Conservation (phyloP, 2,888 invertebrate genomes). For the Limnephilus marmoratus region DNA sequence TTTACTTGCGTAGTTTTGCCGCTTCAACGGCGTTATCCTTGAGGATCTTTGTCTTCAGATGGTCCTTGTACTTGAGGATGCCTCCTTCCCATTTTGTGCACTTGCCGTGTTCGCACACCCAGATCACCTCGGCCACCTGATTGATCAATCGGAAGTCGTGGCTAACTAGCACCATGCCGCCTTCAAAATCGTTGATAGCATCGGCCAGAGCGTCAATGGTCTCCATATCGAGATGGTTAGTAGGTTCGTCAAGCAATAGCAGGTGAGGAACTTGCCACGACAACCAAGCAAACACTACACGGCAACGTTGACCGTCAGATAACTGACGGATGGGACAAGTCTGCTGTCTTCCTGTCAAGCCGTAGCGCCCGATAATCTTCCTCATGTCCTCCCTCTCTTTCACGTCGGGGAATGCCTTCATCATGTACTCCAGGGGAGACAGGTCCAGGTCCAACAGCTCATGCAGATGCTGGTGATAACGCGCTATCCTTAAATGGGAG, state of each 20-base stretch:
- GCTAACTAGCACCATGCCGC: conserved; percentile 98
- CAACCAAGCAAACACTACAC: conserved; percentile 99
- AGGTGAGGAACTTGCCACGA: conserved; percentile 98
- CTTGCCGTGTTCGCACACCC: conserved; percentile 98
- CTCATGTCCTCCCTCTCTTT: conserved; percentile 99
- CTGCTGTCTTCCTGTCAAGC: conserved; percentile 97
- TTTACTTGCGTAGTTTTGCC: conserved; percentile 65
- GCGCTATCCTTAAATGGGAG: conserved; percentile 97
- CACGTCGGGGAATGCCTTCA: conserved; percentile 96
- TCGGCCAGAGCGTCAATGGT: conserved; percentile 99
- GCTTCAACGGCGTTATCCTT: conserved; percentile 82
- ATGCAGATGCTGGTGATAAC: conserved; percentile 99
- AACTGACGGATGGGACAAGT: conserved; percentile 96
- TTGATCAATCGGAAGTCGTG: conserved; percentile 99
- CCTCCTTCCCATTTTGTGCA: conserved; percentile 98
- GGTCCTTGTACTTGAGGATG: conserved; percentile 97
- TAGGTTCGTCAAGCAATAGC: conserved; percentile 88
- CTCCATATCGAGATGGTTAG: conserved; percentile 98
- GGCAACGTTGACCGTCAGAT: conserved; percentile 98
- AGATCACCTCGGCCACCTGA: conserved; percentile 99
- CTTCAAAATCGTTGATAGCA: conserved; percentile 98
- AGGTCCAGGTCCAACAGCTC: conserved; percentile 96
- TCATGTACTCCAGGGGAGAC: conserved; percentile 98
- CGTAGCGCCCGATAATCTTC: conserved; percentile 98
- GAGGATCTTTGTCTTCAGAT: conserved; percentile 91